Percentiles rank a stretch among this genome's conserved stretches.
Conservation (phyloP, 2,113 vertebrate genomes). For the Rhegmatorhina hoffmannsi region DNA sequence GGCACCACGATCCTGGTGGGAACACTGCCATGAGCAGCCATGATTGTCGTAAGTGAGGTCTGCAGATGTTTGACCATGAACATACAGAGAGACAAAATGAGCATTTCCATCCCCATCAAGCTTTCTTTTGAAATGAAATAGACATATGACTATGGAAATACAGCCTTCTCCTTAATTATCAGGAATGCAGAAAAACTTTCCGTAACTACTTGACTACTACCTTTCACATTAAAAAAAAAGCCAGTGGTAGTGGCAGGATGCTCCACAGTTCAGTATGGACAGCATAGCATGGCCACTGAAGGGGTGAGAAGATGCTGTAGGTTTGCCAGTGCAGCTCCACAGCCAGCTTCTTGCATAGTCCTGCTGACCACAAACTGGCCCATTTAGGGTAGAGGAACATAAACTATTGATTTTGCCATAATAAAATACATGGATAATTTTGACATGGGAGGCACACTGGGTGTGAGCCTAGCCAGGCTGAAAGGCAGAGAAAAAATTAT, state of each 20-base stretch:
- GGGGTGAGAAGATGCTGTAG: not conserved
- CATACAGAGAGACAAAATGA: not conserved
- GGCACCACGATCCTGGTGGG: not conserved
- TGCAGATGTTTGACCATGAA: not conserved
- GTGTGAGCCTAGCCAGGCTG: not conserved
- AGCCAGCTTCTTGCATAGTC: not conserved
- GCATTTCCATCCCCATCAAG: not conserved
- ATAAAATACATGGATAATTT: not conserved
- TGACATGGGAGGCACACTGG: not conserved
- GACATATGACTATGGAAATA: not conserved
- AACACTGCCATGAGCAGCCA: rapidly evolving
- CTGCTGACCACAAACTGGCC: not conserved
- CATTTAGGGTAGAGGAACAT: not conserved
- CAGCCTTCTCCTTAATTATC: not conserved
- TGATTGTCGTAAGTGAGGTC: not conserved
- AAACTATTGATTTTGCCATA: not conserved
- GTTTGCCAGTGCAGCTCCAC: not conserved
- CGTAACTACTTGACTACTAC: not conserved
- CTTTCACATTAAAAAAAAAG: not conserved
- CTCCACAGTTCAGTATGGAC: rapidly evolving
- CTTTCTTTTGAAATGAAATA: not conserved
- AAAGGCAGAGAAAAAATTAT: not conserved
- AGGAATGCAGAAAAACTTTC: not conserved
- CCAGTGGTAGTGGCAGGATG: not conserved
- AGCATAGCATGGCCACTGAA: not conserved